Percentiles rank a stretch among this genome's conserved stretches.
These are phyloP conservation scores for Andinoacara biseriatus DNA, from an alignment of 2,113 vertebrate genomes.

Conservation along the genomic window DNA sequence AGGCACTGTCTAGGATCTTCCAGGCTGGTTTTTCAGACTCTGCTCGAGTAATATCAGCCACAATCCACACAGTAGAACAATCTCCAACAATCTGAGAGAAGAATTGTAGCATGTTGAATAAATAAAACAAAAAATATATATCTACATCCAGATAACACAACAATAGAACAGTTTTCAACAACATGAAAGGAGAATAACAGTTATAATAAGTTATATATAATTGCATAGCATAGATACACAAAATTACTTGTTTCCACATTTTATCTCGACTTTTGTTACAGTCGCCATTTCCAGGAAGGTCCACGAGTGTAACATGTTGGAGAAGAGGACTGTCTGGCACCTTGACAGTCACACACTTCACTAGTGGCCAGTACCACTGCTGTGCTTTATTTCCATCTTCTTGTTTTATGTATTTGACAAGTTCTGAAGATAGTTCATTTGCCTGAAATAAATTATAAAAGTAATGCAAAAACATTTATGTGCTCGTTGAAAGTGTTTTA, in stretches of 20 bases:
- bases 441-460: slow-evolving; percentile 20
- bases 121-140: too few species aligned
- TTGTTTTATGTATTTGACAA: slow-evolving; percentile 16
- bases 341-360: slow-evolving; percentile 63
- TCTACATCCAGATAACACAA: too few species aligned
- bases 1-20: slow-evolving; percentile 42
- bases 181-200: not conserved
- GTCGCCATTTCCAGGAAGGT: slow-evolving; percentile 69
- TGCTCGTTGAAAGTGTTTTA: not conserved
- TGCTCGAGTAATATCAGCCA: slow-evolving; percentile 54
- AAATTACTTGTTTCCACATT: slow-evolving; percentile 59
- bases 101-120: not conserved
- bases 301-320: slow-evolving; percentile 59
- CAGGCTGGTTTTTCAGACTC: slow-evolving; percentile 45
- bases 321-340: slow-evolving; percentile 50
- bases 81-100: slow-evolving; percentile 42
- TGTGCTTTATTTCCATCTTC: not conserved
- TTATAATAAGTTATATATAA: not conserved
- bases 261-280: slow-evolving; percentile 57
- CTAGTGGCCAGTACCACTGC: slow-evolving; percentile 59
- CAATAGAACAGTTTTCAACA: too few species aligned
- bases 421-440: slow-evolving; percentile 21
- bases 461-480: too few species aligned
- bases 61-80: slow-evolving; percentile 67
- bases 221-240: not conserved